Evolutionary conservation across 2,113 vertebrate genomes (phyloP).

Genomic region (Benitochromis conjunctus): DNA sequence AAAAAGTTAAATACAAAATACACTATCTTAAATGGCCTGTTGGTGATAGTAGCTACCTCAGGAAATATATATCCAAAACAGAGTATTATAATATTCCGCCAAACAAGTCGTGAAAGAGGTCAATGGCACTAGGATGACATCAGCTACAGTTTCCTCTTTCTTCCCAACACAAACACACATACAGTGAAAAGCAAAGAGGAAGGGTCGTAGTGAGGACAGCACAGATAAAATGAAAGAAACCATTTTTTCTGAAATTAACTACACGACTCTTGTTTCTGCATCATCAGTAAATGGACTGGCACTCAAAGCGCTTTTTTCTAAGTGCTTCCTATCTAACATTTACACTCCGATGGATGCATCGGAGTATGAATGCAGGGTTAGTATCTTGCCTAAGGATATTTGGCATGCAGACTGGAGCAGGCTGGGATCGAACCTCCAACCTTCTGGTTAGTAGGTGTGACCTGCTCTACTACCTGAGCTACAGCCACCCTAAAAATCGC

Average conservation of each 20-base stretch:
- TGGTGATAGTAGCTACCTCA: not conserved
- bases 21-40: not conserved
- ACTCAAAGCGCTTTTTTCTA: not conserved
- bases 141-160: not conserved
- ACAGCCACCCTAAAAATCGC: not conserved
- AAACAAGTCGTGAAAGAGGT: not conserved
- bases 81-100: not conserved
- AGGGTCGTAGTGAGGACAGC: not conserved
- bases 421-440: not conserved
- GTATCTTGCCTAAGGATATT: accelerated
- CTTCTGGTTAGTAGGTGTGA: not conserved
- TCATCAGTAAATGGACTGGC: too few species aligned
- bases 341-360: too few species aligned
- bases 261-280: too few species aligned
- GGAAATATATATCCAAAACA: not conserved
- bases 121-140: accelerated
- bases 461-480: not conserved
- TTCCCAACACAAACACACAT: not conserved
- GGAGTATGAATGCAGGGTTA: not conserved
- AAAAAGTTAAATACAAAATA: accelerated
- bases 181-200: not conserved
- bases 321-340: too few species aligned
- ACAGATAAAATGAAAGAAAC: too few species aligned
- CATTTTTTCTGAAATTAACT: too few species aligned
- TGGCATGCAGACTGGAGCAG: not conserved